These are phyloP conservation scores for Pao palembangensis DNA, from an alignment of 2,113 vertebrate species.

Conservation along the genomic window DNA sequence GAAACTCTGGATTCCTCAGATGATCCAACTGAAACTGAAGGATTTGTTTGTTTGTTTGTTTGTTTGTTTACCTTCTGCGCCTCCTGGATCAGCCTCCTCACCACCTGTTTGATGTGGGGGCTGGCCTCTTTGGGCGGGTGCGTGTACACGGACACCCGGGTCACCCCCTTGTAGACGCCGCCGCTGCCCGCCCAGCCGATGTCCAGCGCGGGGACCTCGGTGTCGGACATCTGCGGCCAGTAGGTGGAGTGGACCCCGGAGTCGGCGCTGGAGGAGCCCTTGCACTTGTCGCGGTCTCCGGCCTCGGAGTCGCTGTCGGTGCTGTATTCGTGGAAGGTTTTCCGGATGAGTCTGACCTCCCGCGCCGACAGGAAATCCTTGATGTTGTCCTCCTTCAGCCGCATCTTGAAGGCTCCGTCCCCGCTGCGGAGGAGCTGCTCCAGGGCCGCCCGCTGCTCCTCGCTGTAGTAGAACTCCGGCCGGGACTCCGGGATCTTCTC, in stretches of 20 bases:
- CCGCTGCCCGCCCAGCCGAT: slow-evolving; percentile 86
- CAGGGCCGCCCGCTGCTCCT: slow-evolving; percentile 86
- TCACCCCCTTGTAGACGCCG: slow-evolving; percentile 84
- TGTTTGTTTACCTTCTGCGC: slow-evolving; percentile 81
- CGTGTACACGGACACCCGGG: slow-evolving; percentile 82
- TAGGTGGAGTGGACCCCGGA: slow-evolving; percentile 82
- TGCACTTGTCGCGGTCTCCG: slow-evolving; percentile 52
- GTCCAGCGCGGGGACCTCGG: slow-evolving; percentile 86
- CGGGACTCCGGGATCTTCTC: slow-evolving; percentile 81
- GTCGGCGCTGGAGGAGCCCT: slow-evolving; percentile 56
- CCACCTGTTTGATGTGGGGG: slow-evolving; percentile 90
- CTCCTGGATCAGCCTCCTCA: slow-evolving; percentile 86
- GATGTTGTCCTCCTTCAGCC: slow-evolving; percentile 75
- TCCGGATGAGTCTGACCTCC: slow-evolving; percentile 77
- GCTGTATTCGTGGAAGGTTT: slow-evolving; percentile 75
- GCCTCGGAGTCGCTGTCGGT: slow-evolving; percentile 58
- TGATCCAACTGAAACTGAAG: no score
- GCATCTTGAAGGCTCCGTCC: slow-evolving; percentile 81
- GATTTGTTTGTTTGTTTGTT: neutral
- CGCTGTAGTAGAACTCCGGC: slow-evolving; percentile 92
- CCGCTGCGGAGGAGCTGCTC: slow-evolving; percentile 81
- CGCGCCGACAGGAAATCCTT: slow-evolving; percentile 83
- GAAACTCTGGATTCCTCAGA: no score
- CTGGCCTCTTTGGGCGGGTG: slow-evolving; percentile 86
- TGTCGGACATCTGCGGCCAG: slow-evolving; percentile 92